Conservation (phyloP, 2,113 vertebrate genomes). For the Eulemur macaco region DNA sequence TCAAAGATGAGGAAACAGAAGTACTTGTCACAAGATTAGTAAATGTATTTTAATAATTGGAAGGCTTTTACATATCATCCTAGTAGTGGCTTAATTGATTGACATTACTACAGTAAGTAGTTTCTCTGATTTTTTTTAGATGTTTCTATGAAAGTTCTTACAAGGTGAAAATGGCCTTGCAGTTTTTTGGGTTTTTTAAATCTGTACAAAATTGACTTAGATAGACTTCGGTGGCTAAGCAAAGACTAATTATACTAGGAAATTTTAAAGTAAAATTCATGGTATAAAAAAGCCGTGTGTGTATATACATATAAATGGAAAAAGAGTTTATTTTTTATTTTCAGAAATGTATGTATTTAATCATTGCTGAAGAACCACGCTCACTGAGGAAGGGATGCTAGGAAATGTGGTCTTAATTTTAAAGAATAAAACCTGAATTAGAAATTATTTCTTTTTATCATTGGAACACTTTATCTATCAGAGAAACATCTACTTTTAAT, state of each 20-base stretch:
- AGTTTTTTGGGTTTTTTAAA: not conserved
- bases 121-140: not conserved
- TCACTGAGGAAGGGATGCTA: not conserved
- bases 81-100: not conserved
- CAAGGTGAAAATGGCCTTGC: not conserved
- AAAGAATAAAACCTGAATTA: not conserved
- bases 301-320: not conserved
- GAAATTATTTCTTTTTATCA: not conserved
- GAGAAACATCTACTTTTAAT: slow-evolving; percentile 47
- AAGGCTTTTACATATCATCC: not conserved
- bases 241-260: slow-evolving; percentile 1
- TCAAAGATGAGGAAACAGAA: not conserved
- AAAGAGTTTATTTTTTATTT: not conserved
- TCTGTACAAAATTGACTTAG: not conserved
- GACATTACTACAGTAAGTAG: not conserved
- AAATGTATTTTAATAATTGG: slow-evolving; percentile 5
- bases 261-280: slow-evolving; percentile 15
- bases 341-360: not conserved
- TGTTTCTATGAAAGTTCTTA: not conserved
- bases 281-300: not conserved
- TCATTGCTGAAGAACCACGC: not conserved
- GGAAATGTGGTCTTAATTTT: not conserved
- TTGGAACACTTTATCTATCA: not conserved
- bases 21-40: not conserved
- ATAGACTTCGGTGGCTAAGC: not conserved